Conservation (phyloP, 1,140 invertebrate species). For the Pteromalus puparum region DNA sequence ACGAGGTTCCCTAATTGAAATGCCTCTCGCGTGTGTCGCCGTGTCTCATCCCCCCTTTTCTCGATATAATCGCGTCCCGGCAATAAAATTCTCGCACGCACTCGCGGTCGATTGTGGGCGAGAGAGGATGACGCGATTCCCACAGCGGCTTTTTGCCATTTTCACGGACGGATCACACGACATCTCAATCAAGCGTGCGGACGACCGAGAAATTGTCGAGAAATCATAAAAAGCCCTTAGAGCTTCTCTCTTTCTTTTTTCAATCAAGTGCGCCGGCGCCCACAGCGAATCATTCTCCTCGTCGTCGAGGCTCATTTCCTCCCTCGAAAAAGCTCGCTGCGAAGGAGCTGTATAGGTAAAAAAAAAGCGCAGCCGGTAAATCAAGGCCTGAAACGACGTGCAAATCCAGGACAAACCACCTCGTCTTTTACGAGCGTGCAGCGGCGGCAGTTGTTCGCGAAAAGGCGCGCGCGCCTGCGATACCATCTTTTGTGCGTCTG, state of each 20-base stretch:
- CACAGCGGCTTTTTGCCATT: too few species aligned
- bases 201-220: background rate
- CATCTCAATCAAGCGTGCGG: background rate
- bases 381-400: constrained; percentile 18
- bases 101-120: background rate
- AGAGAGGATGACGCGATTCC: too few species aligned
- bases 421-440: background rate
- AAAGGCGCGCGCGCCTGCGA: background rate
- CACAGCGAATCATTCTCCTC: background rate
- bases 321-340: too few species aligned
- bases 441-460: constrained; percentile 11
- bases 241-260: background rate
- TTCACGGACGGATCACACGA: background rate
- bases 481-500: background rate
- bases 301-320: too few species aligned
- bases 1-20: constrained; percentile 44
- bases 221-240: background rate
- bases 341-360: background rate
- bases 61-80: constrained; percentile 38
- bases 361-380: constrained; percentile 12
- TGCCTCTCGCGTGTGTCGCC: constrained; percentile 50
- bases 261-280: background rate
- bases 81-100: constrained; percentile 40
- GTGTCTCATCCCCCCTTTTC: background rate
- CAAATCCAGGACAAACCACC: constrained; percentile 28